Base-by-base conservation (phyloP, 2,797 vertebrate species). In the Syndactyla subalaris region DNA sequence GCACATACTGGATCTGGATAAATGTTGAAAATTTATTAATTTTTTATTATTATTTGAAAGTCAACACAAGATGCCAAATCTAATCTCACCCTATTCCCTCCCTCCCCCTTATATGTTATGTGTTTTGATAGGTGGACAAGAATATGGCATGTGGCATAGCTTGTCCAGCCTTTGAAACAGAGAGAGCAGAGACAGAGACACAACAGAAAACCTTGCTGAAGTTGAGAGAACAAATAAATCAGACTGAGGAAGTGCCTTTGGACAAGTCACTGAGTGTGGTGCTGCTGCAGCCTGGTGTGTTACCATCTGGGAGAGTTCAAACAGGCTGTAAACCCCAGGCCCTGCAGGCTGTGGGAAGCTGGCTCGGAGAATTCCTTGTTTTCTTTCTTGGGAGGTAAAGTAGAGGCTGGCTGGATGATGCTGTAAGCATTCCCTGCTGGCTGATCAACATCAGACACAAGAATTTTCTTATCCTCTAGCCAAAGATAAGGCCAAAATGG, bases 241-340 rank as follows among this genome's bases (percentile, higher is more conserved):
- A 94, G 70, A 76, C 32, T 55, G 73, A 97, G 85, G 91, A 97
- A 97, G 88, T 87, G 80, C 41, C 66, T 92, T 95, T 96, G 93
- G 96, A 97, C 54, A 86, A 89, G 39, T 52, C 94, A 88, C 34
- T 80, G 88, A 93, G 85, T 2, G 48, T 91, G 82, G 67, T 72
- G 55, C 52, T 96, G 89, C 74, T 89, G 70, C 91, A 94, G 67
- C 91, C 85, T 73, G 58, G 84, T 39, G 88, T 3, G 74, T 94
- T 92, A 61, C 91, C 94, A 91, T 95, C 93, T 97, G 97, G 85
- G 68, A 95, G 57, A 95, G 89, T 97, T 97, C 97, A 97, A 85
- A 93, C 43, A 73, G 82, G 63, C 61, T 94, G 94, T 95, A 91
- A 97, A 92, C 88, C 92, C 79, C 80, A 83, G 95, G 81, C 91